Conservation (phyloP, 2,888 invertebrate genomes). For the Scrobipalpa costella region DNA sequence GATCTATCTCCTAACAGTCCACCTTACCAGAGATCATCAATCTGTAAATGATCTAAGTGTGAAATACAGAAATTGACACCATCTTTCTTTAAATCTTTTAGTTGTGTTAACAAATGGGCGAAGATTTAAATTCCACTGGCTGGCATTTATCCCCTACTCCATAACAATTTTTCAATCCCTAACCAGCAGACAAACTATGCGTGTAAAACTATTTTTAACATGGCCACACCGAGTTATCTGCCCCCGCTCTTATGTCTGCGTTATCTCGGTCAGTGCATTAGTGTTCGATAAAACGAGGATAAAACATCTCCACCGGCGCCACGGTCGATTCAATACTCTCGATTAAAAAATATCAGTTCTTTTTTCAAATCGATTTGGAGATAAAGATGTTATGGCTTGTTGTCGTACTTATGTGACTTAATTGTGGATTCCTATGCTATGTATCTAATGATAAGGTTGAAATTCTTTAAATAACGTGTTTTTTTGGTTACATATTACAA, state of each 20-base stretch:
- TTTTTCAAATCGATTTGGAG: slow-evolving; percentile 41
- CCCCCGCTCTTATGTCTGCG: slow-evolving; percentile 74
- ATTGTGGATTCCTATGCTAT: slow-evolving; percentile 73
- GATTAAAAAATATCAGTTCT: slow-evolving; percentile 69
- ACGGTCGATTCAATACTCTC: slow-evolving; percentile 71
- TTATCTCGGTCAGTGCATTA: slow-evolving; percentile 78
- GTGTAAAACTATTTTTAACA: slow-evolving; percentile 79
- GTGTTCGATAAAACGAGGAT: slow-evolving; percentile 77
- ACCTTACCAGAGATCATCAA: no score
- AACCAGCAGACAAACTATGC: slow-evolving; percentile 66
- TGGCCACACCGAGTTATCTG: slow-evolving; percentile 79
- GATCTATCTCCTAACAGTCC: no score
- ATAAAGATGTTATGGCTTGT: slow-evolving; percentile 77
- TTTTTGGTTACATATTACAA: no score
- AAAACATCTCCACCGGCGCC: slow-evolving; percentile 78
- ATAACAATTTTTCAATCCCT: slow-evolving; percentile 44
- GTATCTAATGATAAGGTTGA: slow-evolving; percentile 33
- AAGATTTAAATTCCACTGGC: slow-evolving; percentile 21
- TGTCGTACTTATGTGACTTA: slow-evolving; percentile 70
- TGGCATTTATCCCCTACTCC: slow-evolving; percentile 3
- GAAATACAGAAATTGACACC: no score
- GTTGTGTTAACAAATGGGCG: slow-evolving; percentile 6
- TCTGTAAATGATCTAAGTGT: no score
- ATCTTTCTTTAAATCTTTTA: background rate
- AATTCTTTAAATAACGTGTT: slow-evolving; percentile 25